Evolutionary conservation across 37 sponge, comb jelly and placozoan genomes (phyloP), one percentile per base, ranked within the genome.

Genomic region (Diacarnus erythraeanus): DNA sequence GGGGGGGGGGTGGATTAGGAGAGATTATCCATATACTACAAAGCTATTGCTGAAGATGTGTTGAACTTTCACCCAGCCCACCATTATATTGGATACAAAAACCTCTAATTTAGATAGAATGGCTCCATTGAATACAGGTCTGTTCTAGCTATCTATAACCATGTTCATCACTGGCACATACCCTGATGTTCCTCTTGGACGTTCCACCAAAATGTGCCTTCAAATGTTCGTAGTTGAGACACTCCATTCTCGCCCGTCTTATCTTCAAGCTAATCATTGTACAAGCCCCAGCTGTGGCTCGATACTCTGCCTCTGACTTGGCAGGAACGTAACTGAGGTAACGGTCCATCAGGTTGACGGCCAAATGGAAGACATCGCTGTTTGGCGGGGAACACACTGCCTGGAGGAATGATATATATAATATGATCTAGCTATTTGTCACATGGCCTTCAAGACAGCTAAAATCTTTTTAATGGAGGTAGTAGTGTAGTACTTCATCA

Each of bases 341-440:
- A 17, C 88, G 82, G 33, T 87, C 88, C 57, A 87, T 26, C 10
- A 87, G 71, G 31, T 87, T 87, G 57, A 76, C 81, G 3, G 82
- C 59, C 40, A 81, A 31, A 41, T 87, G 88, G 54, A 68, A 81
- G 2, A 81, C 82, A 71, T 87, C 88, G 47, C 71, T 87, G 21
- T 79, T 76, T 26, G 44, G 56, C 8, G 68, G 64, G 2, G 65
- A 57, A 39, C 69, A 75, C 10, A 87, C 43, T 39, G 82, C 77
- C 88, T 87, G 71, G 36, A 60, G 40, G 20, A 51, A 36, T n/a
- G 31, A 26, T 23, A 29, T 17, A 25, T n/a, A 29, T 31, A 63
- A 63, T 8, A 64, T 15, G 43, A 31, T n/a, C n/a, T n/a, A n/a
- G n/a, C n/a, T n/a, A n/a, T n/a, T n/a, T n/a, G n/a, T n/a, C n/a